Evolutionary conservation across 2,888 invertebrate genomes (phyloP).

Genomic region (Cataglyphis albicans): DNA sequence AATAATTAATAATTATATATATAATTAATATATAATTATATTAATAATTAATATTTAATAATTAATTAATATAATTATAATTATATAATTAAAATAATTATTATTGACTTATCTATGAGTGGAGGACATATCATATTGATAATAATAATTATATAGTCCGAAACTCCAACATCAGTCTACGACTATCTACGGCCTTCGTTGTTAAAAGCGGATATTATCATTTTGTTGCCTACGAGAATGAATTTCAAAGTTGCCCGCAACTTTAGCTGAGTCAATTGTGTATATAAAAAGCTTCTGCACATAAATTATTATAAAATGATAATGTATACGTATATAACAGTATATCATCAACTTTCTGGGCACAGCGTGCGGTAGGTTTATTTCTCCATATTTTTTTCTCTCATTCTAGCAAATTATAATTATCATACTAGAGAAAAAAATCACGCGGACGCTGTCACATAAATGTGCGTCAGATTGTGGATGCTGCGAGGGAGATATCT

Average conservation of each 20-base stretch:
- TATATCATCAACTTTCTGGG: not conserved
- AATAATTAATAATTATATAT: too few species aligned
- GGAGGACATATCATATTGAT: conserved; percentile 22
- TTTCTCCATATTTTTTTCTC: not conserved
- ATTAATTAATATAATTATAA: too few species aligned
- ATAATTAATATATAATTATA: too few species aligned
- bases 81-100: conserved; percentile 67
- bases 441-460: conserved; percentile 52
- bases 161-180: not conserved
- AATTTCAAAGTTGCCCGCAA: conserved; percentile 23
- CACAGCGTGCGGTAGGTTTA: not conserved
- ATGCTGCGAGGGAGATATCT: conserved; percentile 63
- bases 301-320: conserved; percentile 3
- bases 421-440: conserved; percentile 68
- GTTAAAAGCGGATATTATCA: conserved; percentile 42
- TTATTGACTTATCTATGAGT: conserved; percentile 65
- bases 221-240: conserved; percentile 11
- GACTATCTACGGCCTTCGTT: conserved; percentile 16
- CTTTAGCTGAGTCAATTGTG: not conserved
- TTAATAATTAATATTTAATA: too few species aligned
- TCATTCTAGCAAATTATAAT: conserved; percentile 22
- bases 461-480: conserved; percentile 63
- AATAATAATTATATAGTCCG: conserved; percentile 62
- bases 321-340: not conserved
- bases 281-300: not conserved